A percentile compares a stretch with the other conserved stretches of the same genome.
Evolutionary conservation across 2,888 invertebrate genomes (phyloP).

Genomic region (Bombyx huttoni): DNA sequence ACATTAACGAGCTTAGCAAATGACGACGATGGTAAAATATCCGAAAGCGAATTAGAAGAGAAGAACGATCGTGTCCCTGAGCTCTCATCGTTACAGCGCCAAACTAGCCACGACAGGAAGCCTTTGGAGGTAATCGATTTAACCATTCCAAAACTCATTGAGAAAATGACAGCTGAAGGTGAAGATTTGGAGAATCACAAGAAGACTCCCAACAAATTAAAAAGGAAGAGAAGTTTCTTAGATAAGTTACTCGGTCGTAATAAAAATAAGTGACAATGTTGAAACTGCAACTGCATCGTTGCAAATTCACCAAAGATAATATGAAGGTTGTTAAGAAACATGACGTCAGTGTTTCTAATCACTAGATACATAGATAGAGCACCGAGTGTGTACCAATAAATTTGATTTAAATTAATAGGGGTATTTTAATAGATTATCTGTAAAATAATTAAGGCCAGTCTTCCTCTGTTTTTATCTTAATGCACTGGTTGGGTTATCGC

Average conservation of each 20-base stretch:
- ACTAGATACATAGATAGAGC: slow-evolving; percentile 33
- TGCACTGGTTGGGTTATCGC: slow-evolving; percentile 64
- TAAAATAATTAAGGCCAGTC: slow-evolving; percentile 48
- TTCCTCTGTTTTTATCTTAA: slow-evolving; percentile 60
- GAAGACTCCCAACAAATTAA: slow-evolving; percentile 46
- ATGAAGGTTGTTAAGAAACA: slow-evolving; percentile 36
- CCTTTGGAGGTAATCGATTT: slow-evolving; percentile 38
- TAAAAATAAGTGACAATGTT: slow-evolving; percentile 38
- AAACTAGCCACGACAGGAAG: slow-evolving; percentile 39
- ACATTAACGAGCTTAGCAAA: slow-evolving; percentile 16
- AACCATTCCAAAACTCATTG: slow-evolving; percentile 52
- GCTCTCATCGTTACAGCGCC: slow-evolving; percentile 36
- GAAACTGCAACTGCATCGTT: slow-evolving; percentile 34
- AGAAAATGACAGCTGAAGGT: slow-evolving; percentile 51
- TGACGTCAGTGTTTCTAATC: slow-evolving; percentile 50
- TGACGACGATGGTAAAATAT: slow-evolving; percentile 34
- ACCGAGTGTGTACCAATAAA: slow-evolving; percentile 3
- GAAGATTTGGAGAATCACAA: slow-evolving; percentile 41
- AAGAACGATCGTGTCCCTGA: slow-evolving; percentile 55
- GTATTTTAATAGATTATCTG: slow-evolving; percentile 28
- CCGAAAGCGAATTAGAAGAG: slow-evolving; percentile 47
- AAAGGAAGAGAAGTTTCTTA: slow-evolving; percentile 62
- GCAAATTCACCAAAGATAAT: slow-evolving; percentile 59
- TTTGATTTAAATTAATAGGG: not conserved
- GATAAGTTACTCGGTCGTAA: slow-evolving; percentile 63